These are phyloP conservation scores for Listrodromus nycthemerus DNA, from an alignment of 2,888 invertebrate species.

Conservation along the genomic window DNA sequence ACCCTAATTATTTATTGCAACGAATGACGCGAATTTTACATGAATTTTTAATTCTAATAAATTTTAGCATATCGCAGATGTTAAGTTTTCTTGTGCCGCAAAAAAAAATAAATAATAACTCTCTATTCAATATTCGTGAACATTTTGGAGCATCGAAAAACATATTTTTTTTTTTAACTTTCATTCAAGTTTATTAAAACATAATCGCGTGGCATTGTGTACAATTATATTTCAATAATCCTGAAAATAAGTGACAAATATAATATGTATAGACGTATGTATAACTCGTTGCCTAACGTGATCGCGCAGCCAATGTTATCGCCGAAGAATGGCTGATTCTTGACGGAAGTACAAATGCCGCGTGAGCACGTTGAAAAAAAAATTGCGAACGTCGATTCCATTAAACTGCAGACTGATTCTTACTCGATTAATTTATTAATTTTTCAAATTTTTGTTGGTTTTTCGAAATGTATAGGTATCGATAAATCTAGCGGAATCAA, in stretches of 20 bases:
- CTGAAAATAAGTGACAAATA: slow-evolving; percentile 42
- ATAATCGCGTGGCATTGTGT: slow-evolving; percentile 52
- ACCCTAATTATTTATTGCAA: too few species aligned
- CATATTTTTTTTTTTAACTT: slow-evolving; percentile 7
- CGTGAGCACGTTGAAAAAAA: slow-evolving; percentile 18
- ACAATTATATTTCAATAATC: slow-evolving; percentile 54
- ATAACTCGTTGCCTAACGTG: slow-evolving; percentile 23
- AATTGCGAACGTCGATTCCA: neutral
- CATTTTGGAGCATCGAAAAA: neutral
- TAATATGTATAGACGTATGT: slow-evolving; percentile 19
- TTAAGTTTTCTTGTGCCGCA: too few species aligned
- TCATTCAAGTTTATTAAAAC: slow-evolving; percentile 60
- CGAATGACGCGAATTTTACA: too few species aligned
- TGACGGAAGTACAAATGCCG: slow-evolving; percentile 43
- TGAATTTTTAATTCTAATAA: too few species aligned
- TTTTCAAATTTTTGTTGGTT: neutral
- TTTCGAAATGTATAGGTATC: slow-evolving; percentile 9
- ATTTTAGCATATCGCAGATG: too few species aligned
- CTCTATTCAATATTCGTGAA: neutral
- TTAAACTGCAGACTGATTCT: neutral
- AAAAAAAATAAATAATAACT: neutral
- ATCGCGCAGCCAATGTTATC: slow-evolving; percentile 36
- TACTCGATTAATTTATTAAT: neutral
- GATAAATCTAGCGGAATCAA: slow-evolving; percentile 1
- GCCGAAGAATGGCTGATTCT: slow-evolving; percentile 53